Evolutionary conservation across 2,797 vertebrate species (phyloP).

Genomic region (Apogon talboti): DNA sequence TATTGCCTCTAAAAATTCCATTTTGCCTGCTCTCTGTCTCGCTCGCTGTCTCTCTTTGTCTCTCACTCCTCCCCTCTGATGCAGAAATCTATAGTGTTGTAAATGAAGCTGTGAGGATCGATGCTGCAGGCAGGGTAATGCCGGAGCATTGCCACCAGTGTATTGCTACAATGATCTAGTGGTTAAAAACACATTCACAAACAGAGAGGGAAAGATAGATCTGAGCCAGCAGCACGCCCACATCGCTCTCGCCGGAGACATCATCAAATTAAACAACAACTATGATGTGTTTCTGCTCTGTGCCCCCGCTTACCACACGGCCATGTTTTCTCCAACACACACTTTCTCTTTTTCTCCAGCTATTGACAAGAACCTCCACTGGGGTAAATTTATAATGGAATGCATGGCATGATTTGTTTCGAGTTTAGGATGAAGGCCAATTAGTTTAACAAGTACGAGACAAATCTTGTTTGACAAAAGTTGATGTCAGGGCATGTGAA

Average conservation of each 20-base stretch:
- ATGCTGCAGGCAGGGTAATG: constrained; percentile 78
- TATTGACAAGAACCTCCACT: constrained; percentile 76
- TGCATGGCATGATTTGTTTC: constrained; percentile 77
- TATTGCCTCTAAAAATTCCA: constrained; percentile 39
- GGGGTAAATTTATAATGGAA: constrained; percentile 73
- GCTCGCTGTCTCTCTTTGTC: constrained; percentile 59
- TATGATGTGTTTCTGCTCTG: constrained; percentile 78
- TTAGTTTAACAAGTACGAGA: constrained; percentile 80
- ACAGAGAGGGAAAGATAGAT: constrained; percentile 74
- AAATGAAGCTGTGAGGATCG: constrained; percentile 82
- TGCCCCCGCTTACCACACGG: constrained; percentile 56
- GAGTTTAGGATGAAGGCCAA: constrained; percentile 76
- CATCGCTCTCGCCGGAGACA: constrained; percentile 76
- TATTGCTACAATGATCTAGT: constrained; percentile 83
- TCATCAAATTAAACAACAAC: constrained; percentile 83
- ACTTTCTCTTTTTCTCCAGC: constrained; percentile 35
- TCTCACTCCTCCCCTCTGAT: constrained; percentile 69
- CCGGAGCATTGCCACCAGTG: constrained; percentile 74
- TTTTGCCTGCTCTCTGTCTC: constrained; percentile 44
- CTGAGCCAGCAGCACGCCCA: constrained; percentile 79
- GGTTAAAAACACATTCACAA: constrained; percentile 83
- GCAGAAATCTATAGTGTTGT: constrained; percentile 80
- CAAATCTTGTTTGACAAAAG: constrained; percentile 78
- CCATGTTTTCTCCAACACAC: constrained; percentile 51
- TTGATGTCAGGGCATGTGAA: constrained; percentile 72